phyloP scores from a whole-genome alignment of 2,888 invertebrate species.

The Habroteleia sp. region DNA sequence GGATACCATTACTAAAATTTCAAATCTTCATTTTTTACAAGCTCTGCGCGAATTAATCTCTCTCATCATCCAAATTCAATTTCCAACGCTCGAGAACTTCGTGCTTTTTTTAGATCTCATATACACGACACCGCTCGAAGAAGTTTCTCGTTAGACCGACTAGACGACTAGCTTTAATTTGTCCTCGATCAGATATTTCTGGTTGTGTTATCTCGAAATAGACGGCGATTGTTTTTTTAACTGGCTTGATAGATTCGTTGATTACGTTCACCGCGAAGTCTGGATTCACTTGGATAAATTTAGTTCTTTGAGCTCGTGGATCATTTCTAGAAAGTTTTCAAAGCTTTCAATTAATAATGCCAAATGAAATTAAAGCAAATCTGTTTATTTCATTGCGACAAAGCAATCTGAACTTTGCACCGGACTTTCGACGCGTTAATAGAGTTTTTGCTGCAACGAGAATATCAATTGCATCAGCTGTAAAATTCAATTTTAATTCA shows the following conservation, averaged over 20 bases:
- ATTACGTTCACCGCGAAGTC: constrained; percentile 20
- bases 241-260: constrained; percentile 31
- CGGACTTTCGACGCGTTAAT: too few species aligned
- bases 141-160: constrained; percentile 24
- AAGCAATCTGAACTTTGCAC: too few species aligned
- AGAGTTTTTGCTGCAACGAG: too few species aligned
- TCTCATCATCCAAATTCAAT: constrained; percentile 35
- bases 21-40: constrained; percentile 34
- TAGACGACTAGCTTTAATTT: constrained; percentile 20
- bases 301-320: neutral
- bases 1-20: constrained; percentile 35
- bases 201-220: constrained; percentile 40
- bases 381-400: too few species aligned
- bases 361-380: too few species aligned
- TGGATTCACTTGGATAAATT: neutral
- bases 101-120: constrained; percentile 19
- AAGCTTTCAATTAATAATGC: too few species aligned
- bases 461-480: too few species aligned
- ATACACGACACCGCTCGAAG: neutral
- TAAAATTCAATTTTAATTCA: too few species aligned
- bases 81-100: constrained; percentile 9
- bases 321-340: too few species aligned
- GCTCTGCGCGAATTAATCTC: constrained; percentile 29
- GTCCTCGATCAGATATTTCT: constrained; percentile 45
- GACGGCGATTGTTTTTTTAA: constrained; percentile 30